These are phyloP conservation scores for Furcifer pardalis DNA, from an alignment of 2,797 vertebrate genomes.

Conservation along the genomic window DNA sequence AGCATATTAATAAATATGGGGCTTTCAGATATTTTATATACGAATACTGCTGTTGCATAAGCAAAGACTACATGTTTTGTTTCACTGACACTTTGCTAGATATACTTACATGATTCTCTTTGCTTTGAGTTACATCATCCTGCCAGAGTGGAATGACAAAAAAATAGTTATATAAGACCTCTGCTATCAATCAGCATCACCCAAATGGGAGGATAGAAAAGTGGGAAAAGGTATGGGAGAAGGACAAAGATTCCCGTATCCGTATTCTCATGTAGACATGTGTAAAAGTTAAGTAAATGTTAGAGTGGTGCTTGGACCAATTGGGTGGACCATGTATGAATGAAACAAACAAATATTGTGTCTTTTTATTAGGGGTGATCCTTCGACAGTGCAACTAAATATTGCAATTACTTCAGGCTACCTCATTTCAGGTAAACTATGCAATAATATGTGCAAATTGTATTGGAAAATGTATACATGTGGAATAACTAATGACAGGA, in stretches of 20 bases:
- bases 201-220: background rate
- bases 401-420: constrained; percentile 96
- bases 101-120: background rate
- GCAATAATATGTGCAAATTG: background rate
- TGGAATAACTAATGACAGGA: constrained; percentile 4
- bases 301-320: no score
- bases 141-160: background rate
- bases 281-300: constrained; percentile 30
- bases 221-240: background rate
- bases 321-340: no score
- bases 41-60: no score
- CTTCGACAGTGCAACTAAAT: constrained; percentile 90
- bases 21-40: background rate
- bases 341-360: constrained; percentile 50
- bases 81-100: background rate
- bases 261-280: background rate
- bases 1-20: background rate
- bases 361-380: constrained; percentile 88
- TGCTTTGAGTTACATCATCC: background rate
- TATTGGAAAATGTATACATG: constrained; percentile 21
- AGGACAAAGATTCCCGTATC: background rate
- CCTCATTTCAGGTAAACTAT: constrained; percentile 96
- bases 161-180: background rate
- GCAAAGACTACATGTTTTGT: background rate
- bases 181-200: background rate